A percentile compares a stretch with the other conserved stretches of the same genome.
Evolutionary conservation across 2,797 vertebrate genomes (phyloP).

Genomic region (Alectoris magna): DNA sequence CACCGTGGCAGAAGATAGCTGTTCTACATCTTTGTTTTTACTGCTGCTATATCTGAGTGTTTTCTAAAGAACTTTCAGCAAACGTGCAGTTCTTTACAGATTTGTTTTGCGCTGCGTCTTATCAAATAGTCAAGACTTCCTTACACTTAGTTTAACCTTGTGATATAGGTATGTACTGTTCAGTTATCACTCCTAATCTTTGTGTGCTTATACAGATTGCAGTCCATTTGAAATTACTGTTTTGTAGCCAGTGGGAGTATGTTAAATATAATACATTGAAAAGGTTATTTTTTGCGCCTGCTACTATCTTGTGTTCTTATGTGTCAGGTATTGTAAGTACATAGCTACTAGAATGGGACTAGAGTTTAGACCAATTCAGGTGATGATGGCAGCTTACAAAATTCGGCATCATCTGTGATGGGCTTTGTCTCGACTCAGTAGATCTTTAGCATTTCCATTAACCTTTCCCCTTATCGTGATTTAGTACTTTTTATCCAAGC

Average conservation of each 20-base stretch:
- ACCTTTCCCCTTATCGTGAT: neutral
- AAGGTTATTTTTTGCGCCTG: neutral
- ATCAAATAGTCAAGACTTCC: neutral
- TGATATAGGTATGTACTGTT: neutral
- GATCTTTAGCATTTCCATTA: neutral
- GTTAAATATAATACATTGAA: neutral
- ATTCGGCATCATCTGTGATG: neutral
- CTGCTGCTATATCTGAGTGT: neutral
- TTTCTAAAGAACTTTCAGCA: neutral
- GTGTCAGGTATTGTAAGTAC: neutral
- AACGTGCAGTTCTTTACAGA: no score
- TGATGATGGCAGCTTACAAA: neutral
- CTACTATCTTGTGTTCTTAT: neutral
- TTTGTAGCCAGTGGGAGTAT: neutral
- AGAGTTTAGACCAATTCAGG: neutral
- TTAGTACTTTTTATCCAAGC: neutral
- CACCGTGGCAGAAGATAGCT: neutral
- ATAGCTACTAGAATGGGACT: neutral
- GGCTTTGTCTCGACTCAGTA: neutral
- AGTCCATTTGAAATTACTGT: neutral
- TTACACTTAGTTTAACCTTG: neutral
- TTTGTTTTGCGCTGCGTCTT: neutral
- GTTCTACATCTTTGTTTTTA: neutral
- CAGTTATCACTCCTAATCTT: accelerated
- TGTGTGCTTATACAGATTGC: neutral